Base-by-base conservation (phyloP, 2,113 vertebrate species). In the Tursiops truncatus region DNA sequence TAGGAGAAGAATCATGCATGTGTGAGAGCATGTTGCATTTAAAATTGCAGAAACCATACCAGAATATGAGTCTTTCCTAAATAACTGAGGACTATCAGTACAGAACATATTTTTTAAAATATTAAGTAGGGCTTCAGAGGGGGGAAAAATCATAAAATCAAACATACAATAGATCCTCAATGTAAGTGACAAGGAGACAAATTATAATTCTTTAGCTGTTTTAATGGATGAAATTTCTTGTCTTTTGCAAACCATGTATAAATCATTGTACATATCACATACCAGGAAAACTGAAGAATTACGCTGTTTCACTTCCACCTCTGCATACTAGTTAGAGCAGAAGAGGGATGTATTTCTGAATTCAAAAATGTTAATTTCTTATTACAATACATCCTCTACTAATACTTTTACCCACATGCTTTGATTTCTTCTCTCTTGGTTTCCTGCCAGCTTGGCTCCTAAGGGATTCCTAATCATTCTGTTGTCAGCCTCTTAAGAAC, bases 391-490 rank as follows among this genome's bases (percentile, higher is more conserved):
- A 53, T 53, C 53, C 53, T 96, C 18, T 79, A 89, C 96, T 94
- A 94, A 93, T 96, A 71, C 89, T 96, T 97, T 98, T 92, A 97
- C 94, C 96, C 96, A 98, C 92, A 97, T 95, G 94, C 96, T 98
- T 98, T 97, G 97, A 98, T 98, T 98, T 98, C 96, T 95, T 84
- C 88, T 95, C 63, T 97, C 91, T 98, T 98, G 98, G 98, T 93
- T 95, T 91, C 41, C 92, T 98, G 98, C 98, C 98, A 98, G 95
- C 67, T 83, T 11, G 91, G 86, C 56, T 98, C 97, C 97, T 76
- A 81, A 94, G 96, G 93, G 98, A 94, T 98, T 98, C 86, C 98
- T 98, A 98, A 98, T 98, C 97, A 98, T 97, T 97, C 97, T 98
- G 60, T 97, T 98, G 93, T 95, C 95, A 79, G 97, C 98, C 97